These are phyloP conservation scores for Phrynosoma blainvillii DNA, from an alignment of 2,113 vertebrate genomes.

Conservation along the genomic window DNA sequence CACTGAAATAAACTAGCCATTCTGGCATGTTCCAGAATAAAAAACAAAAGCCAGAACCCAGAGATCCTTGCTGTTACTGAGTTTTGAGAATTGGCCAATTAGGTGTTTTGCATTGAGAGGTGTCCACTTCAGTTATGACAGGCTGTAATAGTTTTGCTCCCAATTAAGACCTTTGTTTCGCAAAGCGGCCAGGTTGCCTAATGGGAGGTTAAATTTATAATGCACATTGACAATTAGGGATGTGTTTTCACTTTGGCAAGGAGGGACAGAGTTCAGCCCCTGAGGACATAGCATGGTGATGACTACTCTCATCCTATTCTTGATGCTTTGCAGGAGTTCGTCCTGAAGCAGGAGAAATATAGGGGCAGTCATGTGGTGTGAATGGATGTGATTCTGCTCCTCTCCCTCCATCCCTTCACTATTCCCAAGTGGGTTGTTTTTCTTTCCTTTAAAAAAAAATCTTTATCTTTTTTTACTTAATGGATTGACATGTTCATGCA, in stretches of 20 bases:
- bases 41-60: not conserved
- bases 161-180: constrained; percentile 22
- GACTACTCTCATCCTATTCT: not conserved
- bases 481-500: too few relatives aligned
- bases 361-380: too few relatives aligned
- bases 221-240: not conserved
- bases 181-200: rapidly evolving
- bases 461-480: too few relatives aligned
- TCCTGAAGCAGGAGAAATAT: too few relatives aligned
- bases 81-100: constrained; percentile 7
- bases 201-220: rapidly evolving
- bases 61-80: not conserved
- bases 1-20: not conserved
- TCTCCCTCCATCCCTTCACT: too few relatives aligned
- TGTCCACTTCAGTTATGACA: not conserved
- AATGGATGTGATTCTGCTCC: too few relatives aligned
- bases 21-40: not conserved
- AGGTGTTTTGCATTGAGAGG: not conserved
- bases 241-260: not conserved
- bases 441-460: too few relatives aligned
- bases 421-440: too few relatives aligned
- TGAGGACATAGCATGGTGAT: not conserved
- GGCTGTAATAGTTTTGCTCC: constrained; percentile 5
- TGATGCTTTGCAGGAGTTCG: not conserved
- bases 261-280: not conserved